Evolutionary conservation across 2,888 invertebrate species (phyloP).

Genomic region (Melanchra persicariae): DNA sequence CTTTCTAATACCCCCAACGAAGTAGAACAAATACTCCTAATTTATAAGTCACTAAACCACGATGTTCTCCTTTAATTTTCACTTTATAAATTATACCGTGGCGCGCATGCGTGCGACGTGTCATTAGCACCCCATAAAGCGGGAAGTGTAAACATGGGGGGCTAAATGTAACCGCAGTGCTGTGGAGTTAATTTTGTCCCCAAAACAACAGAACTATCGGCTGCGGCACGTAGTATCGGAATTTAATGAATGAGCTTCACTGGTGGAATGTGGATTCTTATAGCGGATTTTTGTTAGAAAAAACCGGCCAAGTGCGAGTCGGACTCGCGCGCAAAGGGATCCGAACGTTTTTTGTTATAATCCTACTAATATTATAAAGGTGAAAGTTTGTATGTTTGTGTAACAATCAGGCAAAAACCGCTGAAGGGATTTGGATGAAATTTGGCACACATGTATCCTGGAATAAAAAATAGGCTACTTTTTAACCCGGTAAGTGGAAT

Average conservation of each 20-base stretch:
- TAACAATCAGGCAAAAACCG: too few species aligned
- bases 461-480: too few species aligned
- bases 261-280: neutral
- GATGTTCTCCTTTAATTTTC: constrained; percentile 55
- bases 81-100: constrained; percentile 64
- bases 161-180: constrained; percentile 66
- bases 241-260: constrained; percentile 33
- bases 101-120: constrained; percentile 70
- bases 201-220: constrained; percentile 57
- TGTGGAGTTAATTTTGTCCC: constrained; percentile 65
- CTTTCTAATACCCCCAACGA: constrained; percentile 46
- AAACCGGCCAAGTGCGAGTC: too few species aligned
- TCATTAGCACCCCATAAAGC: constrained; percentile 82
- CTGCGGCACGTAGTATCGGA: constrained; percentile 26
- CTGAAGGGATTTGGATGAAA: too few species aligned
- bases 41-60: constrained; percentile 42
- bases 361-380: too few species aligned
- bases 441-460: too few species aligned
- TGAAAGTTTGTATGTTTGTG: too few species aligned
- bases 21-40: constrained; percentile 42
- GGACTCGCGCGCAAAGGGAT: too few species aligned
- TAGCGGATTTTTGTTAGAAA: neutral
- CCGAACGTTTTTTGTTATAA: too few species aligned
- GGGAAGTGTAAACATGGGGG: constrained; percentile 73
- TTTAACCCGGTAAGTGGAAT: too few species aligned